These are phyloP conservation scores for Danionella dracula DNA, from an alignment of 2,797 vertebrate genomes.

Conservation along the genomic window DNA sequence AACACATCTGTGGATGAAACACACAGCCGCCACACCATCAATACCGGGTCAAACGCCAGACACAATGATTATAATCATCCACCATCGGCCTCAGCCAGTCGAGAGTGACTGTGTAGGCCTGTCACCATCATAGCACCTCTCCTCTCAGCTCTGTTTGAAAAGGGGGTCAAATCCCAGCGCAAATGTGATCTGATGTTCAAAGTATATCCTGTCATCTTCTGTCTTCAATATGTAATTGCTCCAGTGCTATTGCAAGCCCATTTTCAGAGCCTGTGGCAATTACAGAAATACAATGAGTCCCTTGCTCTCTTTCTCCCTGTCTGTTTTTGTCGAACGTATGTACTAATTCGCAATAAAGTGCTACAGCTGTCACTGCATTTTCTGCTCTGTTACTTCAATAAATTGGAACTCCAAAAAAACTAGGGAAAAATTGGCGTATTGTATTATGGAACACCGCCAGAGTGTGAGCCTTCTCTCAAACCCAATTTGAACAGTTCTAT, in stretches of 20 bases:
- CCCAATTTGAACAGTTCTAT: conserved; percentile 80
- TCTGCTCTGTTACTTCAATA: conserved; percentile 99
- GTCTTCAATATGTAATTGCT: conserved; percentile 88
- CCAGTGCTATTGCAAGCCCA: conserved; percentile 80
- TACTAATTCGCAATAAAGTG: conserved; percentile 99
- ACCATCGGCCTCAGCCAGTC: conserved; percentile 3
- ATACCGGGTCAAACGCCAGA: conserved; percentile 20
- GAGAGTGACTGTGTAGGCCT: conserved; percentile 2
- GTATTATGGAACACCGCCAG: conserved; percentile 75
- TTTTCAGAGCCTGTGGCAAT: conserved; percentile 88
- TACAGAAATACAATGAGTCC: conserved; percentile 95
- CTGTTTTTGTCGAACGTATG: conserved; percentile 84
- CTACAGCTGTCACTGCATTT: conserved; percentile 99
- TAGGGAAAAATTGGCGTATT: conserved; percentile 78
- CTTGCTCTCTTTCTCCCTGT: conserved; percentile 20
- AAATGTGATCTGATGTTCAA: conserved; percentile 78
- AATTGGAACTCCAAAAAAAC: conserved; percentile 82
- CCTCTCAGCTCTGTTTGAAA: conserved; percentile 17
- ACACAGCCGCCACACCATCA: conserved; percentile 15
- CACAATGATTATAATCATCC: conserved; percentile 34
- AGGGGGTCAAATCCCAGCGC: conserved; percentile 59
- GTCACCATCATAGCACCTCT: conserved; percentile 21
- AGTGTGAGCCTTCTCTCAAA: conserved; percentile 72
- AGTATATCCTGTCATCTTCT: conserved; percentile 83
- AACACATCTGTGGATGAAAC: conserved; percentile 17